Evolutionary conservation across 2,888 invertebrate genomes (phyloP).

Genomic region (Eurois occulta): DNA sequence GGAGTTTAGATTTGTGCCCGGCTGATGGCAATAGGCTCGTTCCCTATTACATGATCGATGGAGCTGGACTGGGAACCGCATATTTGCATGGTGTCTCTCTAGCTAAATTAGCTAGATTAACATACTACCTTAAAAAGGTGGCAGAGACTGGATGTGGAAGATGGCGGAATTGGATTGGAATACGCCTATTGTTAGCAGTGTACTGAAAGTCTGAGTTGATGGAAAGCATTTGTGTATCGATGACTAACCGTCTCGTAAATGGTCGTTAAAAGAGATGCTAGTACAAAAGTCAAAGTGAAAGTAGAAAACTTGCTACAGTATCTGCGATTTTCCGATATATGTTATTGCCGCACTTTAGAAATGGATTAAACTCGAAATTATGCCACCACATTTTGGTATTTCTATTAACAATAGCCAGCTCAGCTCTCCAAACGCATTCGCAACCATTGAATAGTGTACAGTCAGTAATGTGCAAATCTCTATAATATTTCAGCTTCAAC

Average conservation of each 20-base stretch:
- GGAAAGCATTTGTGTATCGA: not conserved
- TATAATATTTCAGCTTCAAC: constrained; percentile 63
- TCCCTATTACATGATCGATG: not conserved
- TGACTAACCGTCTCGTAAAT: not conserved
- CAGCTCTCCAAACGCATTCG: constrained; percentile 44
- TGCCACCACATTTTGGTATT: constrained; percentile 36
- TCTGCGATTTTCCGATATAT: not conserved
- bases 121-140: too few species aligned
- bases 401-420: constrained; percentile 45
- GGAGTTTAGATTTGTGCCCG: too few species aligned
- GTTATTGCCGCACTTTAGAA: constrained; percentile 31
- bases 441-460: constrained; percentile 51
- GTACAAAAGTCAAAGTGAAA: not conserved
- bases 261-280: not conserved
- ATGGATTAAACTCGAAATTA: constrained; percentile 34
- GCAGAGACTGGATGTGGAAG: not conserved
- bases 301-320: not conserved
- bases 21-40: too few species aligned
- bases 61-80: not conserved
- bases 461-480: constrained; percentile 60
- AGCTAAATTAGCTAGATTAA: not conserved
- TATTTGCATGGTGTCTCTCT: not conserved
- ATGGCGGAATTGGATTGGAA: not conserved
- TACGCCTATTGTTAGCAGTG: too few species aligned
- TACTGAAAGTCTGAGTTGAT: not conserved